Evolutionary conservation across 2,797 vertebrate species (phyloP).

Genomic region (Heteromormyrus szaboi): DNA sequence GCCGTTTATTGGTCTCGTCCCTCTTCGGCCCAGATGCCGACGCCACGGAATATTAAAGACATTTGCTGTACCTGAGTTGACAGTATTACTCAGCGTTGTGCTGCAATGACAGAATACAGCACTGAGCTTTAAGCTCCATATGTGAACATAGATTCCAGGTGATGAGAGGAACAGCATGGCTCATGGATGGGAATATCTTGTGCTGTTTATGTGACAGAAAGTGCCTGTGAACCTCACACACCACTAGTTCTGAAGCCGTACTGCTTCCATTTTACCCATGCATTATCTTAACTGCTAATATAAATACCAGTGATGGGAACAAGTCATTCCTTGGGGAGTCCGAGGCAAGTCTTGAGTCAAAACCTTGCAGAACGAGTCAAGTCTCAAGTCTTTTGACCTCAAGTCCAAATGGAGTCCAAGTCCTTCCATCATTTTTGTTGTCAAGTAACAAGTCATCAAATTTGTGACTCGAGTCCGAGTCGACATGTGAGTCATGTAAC

Average conservation of each 20-base stretch:
- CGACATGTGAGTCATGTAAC: background rate
- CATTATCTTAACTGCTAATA: background rate
- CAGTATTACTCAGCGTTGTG: background rate
- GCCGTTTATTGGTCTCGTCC: background rate
- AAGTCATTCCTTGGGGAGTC: background rate
- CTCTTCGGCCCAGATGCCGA: background rate
- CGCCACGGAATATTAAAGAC: background rate
- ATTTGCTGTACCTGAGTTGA: background rate
- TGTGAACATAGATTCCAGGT: background rate
- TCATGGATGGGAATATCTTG: background rate
- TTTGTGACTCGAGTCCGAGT: background rate
- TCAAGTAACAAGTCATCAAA: background rate
- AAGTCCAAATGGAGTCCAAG: background rate
- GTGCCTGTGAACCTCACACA: background rate
- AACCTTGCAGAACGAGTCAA: background rate
- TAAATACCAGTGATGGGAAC: background rate
- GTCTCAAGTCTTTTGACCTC: background rate
- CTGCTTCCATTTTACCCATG: background rate
- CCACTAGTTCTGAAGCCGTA: background rate
- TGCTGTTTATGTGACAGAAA: background rate
- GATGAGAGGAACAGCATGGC: background rate
- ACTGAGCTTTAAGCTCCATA: background rate
- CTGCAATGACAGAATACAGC: background rate
- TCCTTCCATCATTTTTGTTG: background rate
- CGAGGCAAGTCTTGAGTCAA: background rate